phyloP scores from a whole-genome alignment of 1,140 invertebrate species.

The Eufriesea mexicana region DNA sequence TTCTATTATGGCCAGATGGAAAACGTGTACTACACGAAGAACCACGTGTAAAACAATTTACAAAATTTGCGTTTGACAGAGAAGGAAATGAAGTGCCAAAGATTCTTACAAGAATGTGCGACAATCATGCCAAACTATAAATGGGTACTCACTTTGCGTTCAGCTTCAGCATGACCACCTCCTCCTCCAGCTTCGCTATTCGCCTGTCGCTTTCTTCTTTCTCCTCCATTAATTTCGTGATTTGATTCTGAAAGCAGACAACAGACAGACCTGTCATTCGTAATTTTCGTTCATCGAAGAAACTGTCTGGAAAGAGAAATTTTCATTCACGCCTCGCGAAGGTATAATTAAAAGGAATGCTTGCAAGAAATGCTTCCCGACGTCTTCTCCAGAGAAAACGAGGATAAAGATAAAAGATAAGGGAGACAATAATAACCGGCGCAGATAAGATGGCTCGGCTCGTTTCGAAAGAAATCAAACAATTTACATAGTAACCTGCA shows the following conservation, averaged over 20 bases:
- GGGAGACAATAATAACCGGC: constrained; percentile 33
- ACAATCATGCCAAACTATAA: constrained; percentile 20
- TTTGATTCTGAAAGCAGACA: constrained; percentile 70
- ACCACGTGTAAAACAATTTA: neutral
- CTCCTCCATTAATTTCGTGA: constrained; percentile 71
- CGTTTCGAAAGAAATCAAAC: constrained; percentile 49
- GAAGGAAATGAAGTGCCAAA: neutral
- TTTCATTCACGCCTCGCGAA: neutral
- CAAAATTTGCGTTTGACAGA: neutral
- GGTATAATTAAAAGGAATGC: neutral
- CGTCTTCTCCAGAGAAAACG: constrained; percentile 11
- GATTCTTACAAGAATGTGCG: neutral
- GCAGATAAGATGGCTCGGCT: constrained; percentile 36
- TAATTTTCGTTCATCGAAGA: neutral
- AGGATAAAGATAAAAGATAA: constrained; percentile 51
- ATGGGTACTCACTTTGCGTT: constrained; percentile 76
- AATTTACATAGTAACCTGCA: constrained; percentile 47
- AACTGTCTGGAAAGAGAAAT: neutral
- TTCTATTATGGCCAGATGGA: neutral
- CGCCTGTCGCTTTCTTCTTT: constrained; percentile 75
- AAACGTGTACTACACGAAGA: neutral
- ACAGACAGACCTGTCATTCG: neutral
- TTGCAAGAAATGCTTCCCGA: neutral
- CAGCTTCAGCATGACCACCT: constrained; percentile 73
- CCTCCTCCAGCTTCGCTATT: constrained; percentile 75